A percentile compares a stretch with the other conserved stretches of the same genome.
Evolutionary conservation across 2,113 vertebrate genomes (phyloP).

Genomic region (Salvelinus sp.): DNA sequence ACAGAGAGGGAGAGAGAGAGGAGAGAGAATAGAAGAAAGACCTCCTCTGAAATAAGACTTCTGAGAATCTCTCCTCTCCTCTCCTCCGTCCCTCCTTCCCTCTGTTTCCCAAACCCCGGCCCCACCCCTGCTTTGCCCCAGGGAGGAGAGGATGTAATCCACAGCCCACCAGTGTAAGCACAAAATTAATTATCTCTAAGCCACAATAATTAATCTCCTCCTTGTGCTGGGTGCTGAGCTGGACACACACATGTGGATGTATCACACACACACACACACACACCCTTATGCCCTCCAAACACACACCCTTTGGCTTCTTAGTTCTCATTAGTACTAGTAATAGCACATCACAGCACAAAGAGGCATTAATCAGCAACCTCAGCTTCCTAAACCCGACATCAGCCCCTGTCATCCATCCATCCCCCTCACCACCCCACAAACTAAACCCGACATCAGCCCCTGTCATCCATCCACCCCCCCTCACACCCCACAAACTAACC

Average conservation of each 20-base stretch:
- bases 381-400: constrained; percentile 59
- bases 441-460: background rate
- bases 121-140: constrained; percentile 14
- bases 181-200: constrained; percentile 77
- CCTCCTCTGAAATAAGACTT: constrained; percentile 62
- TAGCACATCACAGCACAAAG: constrained; percentile 68
- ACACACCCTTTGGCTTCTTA: constrained; percentile 61
- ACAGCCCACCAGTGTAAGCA: constrained; percentile 74
- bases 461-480: constrained; percentile 21
- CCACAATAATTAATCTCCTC: constrained; percentile 71
- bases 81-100: constrained; percentile 39
- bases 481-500: background rate
- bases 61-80: constrained; percentile 44
- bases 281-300: constrained; percentile 33
- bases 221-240: constrained; percentile 46
- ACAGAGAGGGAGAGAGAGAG: constrained; percentile 37
- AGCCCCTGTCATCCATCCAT: constrained; percentile 43
- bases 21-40: constrained; percentile 33
- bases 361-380: constrained; percentile 65
- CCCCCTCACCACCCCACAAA: background rate
- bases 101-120: constrained; percentile 50
- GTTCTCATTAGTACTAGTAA: constrained; percentile 75
- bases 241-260: background rate
- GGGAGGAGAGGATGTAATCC: constrained; percentile 63
- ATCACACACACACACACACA: too few relatives aligned